These are phyloP conservation scores for Alviniconcha marisindica DNA, from an alignment of 1,140 invertebrate species.

Conservation along the genomic window DNA sequence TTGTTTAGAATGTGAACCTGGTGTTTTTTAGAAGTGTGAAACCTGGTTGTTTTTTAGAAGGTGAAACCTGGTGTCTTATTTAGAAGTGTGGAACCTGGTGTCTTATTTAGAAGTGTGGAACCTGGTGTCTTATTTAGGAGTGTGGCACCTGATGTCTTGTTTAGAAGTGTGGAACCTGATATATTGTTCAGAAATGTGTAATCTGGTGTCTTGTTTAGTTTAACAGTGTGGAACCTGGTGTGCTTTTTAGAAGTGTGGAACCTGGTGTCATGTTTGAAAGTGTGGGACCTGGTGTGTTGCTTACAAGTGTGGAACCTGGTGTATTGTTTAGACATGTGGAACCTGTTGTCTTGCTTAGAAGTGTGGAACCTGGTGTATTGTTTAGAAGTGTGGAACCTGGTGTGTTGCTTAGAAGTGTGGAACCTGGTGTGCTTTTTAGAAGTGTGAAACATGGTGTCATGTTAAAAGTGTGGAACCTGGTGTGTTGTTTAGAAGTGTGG, in stretches of 20 bases:
- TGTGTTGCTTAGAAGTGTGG: too few species aligned
- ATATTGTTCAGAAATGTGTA: background rate
- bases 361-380: too few species aligned
- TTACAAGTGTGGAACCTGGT: background rate
- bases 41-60: too few species aligned
- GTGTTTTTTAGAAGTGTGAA: too few species aligned
- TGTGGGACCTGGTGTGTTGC: too few species aligned
- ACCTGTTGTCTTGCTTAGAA: background rate
- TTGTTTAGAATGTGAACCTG: too few species aligned
- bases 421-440: background rate
- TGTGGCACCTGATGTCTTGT: too few species aligned
- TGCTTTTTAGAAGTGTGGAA: background rate
- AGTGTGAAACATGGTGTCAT: background rate
- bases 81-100: background rate
- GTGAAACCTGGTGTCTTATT: too few species aligned
- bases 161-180: background rate
- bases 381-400: too few species aligned
- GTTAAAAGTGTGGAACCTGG: background rate
- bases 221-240: background rate
- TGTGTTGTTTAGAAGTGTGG: background rate
- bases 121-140: too few species aligned
- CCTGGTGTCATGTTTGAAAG: too few species aligned
- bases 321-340: background rate
- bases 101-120: background rate
- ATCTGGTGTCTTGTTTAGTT: background rate